A percentile compares a stretch with the other conserved stretches of the same genome.
phyloP scores from a whole-genome alignment of 2,888 invertebrate species.

The Altica lythri region DNA sequence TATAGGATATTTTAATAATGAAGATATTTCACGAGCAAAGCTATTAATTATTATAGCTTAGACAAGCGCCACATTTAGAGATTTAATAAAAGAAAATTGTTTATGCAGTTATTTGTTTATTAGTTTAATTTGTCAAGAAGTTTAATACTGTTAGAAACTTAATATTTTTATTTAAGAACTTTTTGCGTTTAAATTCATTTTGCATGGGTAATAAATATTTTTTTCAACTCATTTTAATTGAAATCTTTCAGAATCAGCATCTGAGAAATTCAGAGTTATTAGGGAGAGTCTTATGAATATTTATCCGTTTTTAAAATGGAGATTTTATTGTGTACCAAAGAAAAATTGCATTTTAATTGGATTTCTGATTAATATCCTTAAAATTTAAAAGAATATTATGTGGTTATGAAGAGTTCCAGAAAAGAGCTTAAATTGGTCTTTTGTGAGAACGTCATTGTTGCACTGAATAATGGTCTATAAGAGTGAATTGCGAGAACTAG shows the following conservation, averaged over 20 bases:
- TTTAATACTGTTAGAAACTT: constrained; percentile 15
- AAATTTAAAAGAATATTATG: constrained; percentile 26
- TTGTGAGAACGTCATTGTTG: constrained; percentile 5
- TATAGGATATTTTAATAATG: no score
- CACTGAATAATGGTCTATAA: not conserved
- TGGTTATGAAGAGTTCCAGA: constrained; percentile 11
- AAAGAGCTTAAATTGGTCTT: constrained; percentile 12
- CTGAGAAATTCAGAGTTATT: constrained; percentile 37
- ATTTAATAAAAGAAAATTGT: no score
- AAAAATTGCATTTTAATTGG: constrained; percentile 42
- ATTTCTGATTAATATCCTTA: constrained; percentile 40
- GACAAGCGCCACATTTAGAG: no score
- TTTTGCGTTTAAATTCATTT: constrained; percentile 15
- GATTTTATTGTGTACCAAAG: constrained; percentile 33
- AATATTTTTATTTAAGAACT: not conserved
- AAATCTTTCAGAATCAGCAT: constrained; percentile 8
- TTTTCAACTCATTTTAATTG: constrained; percentile 14
- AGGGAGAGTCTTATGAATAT: constrained; percentile 40
- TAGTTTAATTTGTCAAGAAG: not conserved
- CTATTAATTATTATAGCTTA: no score
- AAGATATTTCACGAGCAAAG: no score
- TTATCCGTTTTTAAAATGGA: constrained; percentile 37
- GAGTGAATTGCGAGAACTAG: constrained; percentile 3
- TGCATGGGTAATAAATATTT: constrained; percentile 9
- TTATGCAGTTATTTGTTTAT: not conserved